Evolutionary conservation across 2,888 invertebrate species (phyloP), one percentile per base, ranked within the genome.

Genomic region (Campopleginae sp.): DNA sequence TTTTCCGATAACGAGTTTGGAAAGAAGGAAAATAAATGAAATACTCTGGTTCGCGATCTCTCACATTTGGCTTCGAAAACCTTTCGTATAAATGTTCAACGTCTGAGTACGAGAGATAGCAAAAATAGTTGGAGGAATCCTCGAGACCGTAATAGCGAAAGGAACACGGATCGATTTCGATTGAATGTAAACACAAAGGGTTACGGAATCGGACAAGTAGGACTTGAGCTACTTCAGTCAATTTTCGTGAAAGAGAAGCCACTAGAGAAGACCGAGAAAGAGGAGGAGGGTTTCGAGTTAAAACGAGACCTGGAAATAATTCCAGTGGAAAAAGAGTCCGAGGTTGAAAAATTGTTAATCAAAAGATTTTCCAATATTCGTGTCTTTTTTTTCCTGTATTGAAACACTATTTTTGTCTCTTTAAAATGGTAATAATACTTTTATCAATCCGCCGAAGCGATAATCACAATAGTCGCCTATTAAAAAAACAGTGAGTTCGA

Each of bases 121-220:
- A 17, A 46, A 70, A 70, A 48, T 71, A 51, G 51, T 71, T 71
- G 71, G 44, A 42, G 61, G 38, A 17, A 23, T 38, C 51, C 65
- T 82, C 71, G 33, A 72, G 44, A 51, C 27, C 38, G 71, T n/a
- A 42, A 46, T 31, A 76, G 68, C 58, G n/a, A n/a, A 54, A 33
- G 31, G 44, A 82, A 65, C 2, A 51, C 48, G 54, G 48, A 81
- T 81, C 68, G 75, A 76, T 81, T 76, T 75, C 46, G 75, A 31
- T 65, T 61, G 1, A 58, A 51, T 31, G 42, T 23, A 48, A 63
- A 68, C 58, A 81, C 51, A 71, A 71, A 71, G 51, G 71, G 71
- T 51, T 51, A 54, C 31, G 33, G 33, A 48, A 70, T 48, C 33
- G 31, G n/a, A 10, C 17, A 31, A 48, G 48, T 48, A 17, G n/a